Evolutionary conservation across 2,797 vertebrate species (phyloP).

Genomic region (Falco cherrug): DNA sequence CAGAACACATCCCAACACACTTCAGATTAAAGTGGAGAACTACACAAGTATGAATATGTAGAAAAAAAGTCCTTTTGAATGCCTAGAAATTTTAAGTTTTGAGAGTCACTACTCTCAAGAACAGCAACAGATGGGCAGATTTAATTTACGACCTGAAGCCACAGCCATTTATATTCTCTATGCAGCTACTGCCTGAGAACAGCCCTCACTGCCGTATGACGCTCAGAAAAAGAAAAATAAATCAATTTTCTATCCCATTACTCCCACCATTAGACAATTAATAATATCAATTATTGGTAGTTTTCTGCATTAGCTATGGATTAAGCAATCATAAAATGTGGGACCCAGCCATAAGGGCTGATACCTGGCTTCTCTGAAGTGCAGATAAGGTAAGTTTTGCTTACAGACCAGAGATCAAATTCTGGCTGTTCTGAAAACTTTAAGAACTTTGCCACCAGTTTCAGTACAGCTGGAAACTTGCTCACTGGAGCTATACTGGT

Average conservation of each 20-base stretch:
- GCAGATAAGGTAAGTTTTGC: background rate
- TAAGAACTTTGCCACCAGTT: background rate
- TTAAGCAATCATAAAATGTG: background rate
- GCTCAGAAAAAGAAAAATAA: background rate
- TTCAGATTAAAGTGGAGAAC: background rate
- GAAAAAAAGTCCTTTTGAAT: background rate
- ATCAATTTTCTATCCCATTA: background rate
- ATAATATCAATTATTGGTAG: background rate
- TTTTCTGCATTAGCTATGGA: background rate
- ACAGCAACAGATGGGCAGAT: background rate
- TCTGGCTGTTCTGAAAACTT: background rate
- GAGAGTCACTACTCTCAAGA: background rate
- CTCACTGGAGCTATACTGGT: background rate
- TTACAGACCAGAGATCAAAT: background rate
- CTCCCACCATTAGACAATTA: background rate
- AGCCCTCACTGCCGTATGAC: background rate
- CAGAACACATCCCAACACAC: background rate
- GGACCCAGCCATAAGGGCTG: background rate
- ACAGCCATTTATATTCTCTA: background rate
- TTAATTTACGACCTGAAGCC: background rate
- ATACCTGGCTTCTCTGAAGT: background rate
- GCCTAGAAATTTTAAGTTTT: background rate
- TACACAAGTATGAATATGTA: fast-evolving
- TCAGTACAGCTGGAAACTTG: background rate
- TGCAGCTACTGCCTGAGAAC: background rate